Conservation (phyloP, 2,888 invertebrate genomes). For the Ormyrus nitidulus region DNA sequence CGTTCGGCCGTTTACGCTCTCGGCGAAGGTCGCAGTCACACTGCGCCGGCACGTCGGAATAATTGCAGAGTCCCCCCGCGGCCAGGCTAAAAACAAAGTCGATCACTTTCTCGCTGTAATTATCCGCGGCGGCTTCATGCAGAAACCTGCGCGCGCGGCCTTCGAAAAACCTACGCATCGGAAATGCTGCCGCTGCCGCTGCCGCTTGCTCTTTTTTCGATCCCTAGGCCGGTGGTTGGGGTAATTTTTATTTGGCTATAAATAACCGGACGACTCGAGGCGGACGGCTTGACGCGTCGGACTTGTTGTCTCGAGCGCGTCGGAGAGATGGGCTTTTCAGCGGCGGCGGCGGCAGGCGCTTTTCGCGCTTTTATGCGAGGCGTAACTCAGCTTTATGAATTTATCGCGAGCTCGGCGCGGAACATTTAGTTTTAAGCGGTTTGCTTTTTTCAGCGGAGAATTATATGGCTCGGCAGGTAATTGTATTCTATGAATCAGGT, state of each 20-base stretch:
- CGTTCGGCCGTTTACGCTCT: conserved; percentile 13
- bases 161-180: conserved; percentile 44
- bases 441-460: too few species aligned
- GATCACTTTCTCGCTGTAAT: conserved; percentile 40
- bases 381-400: too few species aligned
- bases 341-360: too few species aligned
- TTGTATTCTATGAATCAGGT: too few species aligned
- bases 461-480: too few species aligned
- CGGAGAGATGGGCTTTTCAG: neutral
- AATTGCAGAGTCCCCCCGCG: conserved; percentile 11
- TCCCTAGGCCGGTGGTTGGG: neutral
- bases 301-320: neutral
- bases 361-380: too few species aligned
- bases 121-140: neutral
- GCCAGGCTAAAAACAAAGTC: conserved; percentile 37
- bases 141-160: conserved; percentile 14
- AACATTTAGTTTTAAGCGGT: too few species aligned
- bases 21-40: conserved; percentile 39
- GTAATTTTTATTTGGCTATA: conserved; percentile 40
- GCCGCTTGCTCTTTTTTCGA: neutral
- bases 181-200: neutral
- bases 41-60: conserved; percentile 3
- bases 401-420: too few species aligned
- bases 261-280: conserved; percentile 15
- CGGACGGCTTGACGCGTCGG: neutral